These are phyloP conservation scores for Falco novaeseelandiae DNA, from an alignment of 2,797 vertebrate species.

Conservation along the genomic window DNA sequence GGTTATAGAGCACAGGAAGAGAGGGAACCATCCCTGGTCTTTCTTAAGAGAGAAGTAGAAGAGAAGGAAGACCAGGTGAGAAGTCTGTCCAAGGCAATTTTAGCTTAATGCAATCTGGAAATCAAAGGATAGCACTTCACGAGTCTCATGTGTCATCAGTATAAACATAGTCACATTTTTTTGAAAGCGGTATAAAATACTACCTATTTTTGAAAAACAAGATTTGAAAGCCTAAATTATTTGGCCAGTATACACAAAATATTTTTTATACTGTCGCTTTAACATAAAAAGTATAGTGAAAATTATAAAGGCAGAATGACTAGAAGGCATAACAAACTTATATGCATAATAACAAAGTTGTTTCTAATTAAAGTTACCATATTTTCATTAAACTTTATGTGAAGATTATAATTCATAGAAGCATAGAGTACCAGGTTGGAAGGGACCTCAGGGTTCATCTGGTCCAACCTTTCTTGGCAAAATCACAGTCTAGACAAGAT, in stretches of 20 bases:
- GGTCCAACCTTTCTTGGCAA: not conserved
- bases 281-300: not conserved
- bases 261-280: not conserved
- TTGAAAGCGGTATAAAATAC: not conserved
- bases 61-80: not conserved
- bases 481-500: not conserved
- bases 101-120: not conserved
- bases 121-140: not conserved
- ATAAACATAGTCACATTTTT: not conserved
- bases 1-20: not conserved
- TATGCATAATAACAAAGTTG: not conserved
- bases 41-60: not conserved
- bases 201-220: not conserved
- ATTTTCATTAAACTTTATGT: not conserved
- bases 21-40: not conserved
- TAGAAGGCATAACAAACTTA: not conserved
- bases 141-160: not conserved
- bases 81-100: not conserved
- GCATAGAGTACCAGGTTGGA: not conserved
- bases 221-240: not conserved
- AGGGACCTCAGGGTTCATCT: not conserved
- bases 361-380: not conserved
- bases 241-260: not conserved
- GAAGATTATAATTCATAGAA: not conserved
- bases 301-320: not conserved